Percentiles rank a stretch among this genome's conserved stretches.
Conservation (phyloP, 1,140 invertebrate species). For the Acyrthosiphon pisum region DNA sequence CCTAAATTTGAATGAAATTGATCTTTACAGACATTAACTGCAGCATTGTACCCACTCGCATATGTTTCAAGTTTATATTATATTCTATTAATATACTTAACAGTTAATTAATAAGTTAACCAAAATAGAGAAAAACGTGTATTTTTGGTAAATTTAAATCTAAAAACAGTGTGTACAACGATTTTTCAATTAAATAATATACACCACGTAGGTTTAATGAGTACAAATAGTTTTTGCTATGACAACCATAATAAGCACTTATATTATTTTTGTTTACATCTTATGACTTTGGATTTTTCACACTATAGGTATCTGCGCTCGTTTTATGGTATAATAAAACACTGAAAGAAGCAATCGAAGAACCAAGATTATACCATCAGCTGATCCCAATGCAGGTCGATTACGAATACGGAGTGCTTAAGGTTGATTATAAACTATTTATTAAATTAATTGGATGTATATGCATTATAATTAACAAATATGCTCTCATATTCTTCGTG, state of each 20-base stretch:
- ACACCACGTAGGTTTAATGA: neutral
- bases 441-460: neutral
- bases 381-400: slow-evolving; percentile 80
- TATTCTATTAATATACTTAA: too few relatives aligned
- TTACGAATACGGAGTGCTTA: slow-evolving; percentile 80
- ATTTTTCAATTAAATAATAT: neutral
- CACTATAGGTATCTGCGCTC: slow-evolving; percentile 77
- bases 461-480: too few relatives aligned
- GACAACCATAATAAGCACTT: neutral
- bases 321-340: slow-evolving; percentile 84
- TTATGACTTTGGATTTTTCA: neutral
- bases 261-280: neutral
- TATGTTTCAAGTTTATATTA: too few relatives aligned
- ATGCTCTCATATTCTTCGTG: too few relatives aligned
- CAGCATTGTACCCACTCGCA: too few relatives aligned
- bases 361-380: slow-evolving; percentile 90
- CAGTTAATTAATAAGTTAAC: too few relatives aligned
- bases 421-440: slow-evolving; percentile 63
- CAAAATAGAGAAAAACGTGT: too few relatives aligned
- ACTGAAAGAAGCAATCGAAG: slow-evolving; percentile 88
- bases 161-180: neutral
- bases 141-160: neutral
- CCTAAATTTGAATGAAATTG: too few relatives aligned
- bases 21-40: too few relatives aligned
- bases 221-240: neutral